Conservation (phyloP, 2,113 vertebrate species). For the Furnarius figulus region DNA sequence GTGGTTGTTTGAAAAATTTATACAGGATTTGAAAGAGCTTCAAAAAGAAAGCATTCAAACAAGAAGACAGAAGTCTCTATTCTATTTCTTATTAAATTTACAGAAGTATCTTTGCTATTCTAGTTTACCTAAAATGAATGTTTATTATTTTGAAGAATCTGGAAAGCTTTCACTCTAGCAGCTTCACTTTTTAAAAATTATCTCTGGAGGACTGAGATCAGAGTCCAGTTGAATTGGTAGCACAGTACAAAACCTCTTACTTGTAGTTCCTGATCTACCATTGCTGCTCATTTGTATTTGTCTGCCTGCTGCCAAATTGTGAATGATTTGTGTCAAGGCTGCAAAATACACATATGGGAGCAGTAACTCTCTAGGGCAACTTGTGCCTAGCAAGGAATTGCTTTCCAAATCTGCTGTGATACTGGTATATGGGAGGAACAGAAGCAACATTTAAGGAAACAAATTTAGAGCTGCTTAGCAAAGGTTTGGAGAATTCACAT, state of each 20-base stretch:
- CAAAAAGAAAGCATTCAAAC: neutral
- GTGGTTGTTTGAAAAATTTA: neutral
- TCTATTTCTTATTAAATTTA: neutral
- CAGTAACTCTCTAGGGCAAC: neutral
- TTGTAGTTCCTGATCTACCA: neutral
- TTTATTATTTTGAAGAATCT: neutral
- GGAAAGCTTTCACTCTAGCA: neutral
- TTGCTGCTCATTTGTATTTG: neutral
- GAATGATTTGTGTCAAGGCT: neutral
- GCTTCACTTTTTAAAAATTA: neutral
- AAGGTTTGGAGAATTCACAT: neutral
- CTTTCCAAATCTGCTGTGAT: neutral
- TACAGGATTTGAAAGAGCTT: neutral
- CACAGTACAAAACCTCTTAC: neutral
- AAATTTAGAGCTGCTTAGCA: neutral
- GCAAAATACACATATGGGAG: neutral
- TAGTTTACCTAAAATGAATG: neutral
- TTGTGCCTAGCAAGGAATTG: neutral
- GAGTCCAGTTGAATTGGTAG: neutral
- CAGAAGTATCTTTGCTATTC: neutral
- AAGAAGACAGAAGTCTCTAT: neutral
- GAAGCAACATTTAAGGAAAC: neutral
- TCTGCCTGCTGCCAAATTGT: neutral
- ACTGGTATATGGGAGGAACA: neutral
- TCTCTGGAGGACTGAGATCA: neutral